Base-by-base conservation (phyloP, 1,140 invertebrate genomes). In the Drosophila ironensis region DNA sequence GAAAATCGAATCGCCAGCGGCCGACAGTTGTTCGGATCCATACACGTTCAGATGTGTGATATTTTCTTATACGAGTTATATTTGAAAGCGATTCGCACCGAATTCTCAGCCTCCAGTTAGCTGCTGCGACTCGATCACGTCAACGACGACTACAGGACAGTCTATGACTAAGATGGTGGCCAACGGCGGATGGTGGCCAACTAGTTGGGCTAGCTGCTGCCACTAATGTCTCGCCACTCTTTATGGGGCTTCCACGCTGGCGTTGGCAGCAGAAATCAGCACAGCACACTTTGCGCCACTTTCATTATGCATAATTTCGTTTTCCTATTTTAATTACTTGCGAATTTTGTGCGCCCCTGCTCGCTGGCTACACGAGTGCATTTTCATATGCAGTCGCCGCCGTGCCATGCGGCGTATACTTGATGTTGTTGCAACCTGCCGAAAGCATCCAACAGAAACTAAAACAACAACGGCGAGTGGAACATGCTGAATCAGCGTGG, bases 281-380 rank as follows among this genome's bases (percentile, higher is more conserved):
- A 66, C 59, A 71, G 22, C 63, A 41, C 47, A 60, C 46, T 69
- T 59, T 69, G 66, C 66, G 66, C 56, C 52, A 73, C 59, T 57
- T 48, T 51, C 37, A 69, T 46, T 57, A 69, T 57, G 50, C 50
- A 42, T 19, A 66, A 69, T 69, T 64, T 73, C 25, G 51, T 57
- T 82, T 76, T 75, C 75, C 81, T 84, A 70, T 72, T 82, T 82
- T 82, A 82, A 82, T 82, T 84, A 82, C 78, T 82, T 72, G 77
- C 73, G 69, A 70, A 78, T 73, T 71, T 77, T 78, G 53, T 64
- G 69, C 19, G 56, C 27, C 51, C 2, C 20, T 5, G 20, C 22
- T 22, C 33, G 33, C 17, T 42, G 27, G 47, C 57, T 17, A 41
- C 51, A 35, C 19, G 61, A 80, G 69, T 70, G 64, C 57, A 56